A percentile compares a stretch with the other conserved stretches of the same genome.
phyloP scores from a whole-genome alignment of 37 sponge, comb jelly and placozoan genomes.

The Ephydatia muelleri region DNA sequence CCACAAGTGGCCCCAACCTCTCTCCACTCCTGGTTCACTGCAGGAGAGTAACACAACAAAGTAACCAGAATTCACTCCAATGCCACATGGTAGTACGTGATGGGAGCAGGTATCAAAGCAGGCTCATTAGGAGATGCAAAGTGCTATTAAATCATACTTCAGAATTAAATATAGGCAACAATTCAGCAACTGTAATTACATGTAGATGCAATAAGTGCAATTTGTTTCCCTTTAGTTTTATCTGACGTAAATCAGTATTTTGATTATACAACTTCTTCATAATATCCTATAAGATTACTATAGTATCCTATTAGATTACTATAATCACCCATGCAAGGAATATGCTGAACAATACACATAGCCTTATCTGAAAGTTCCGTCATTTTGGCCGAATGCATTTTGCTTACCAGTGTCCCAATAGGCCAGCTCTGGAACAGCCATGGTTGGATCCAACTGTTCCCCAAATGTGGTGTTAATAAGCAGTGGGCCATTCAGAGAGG shows the following conservation, averaged over 20 bases:
- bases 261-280: no score
- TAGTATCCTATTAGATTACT: no score
- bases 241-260: no score
- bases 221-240: no score
- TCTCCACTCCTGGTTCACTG: conserved; percentile 62
- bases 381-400: no score
- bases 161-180: no score
- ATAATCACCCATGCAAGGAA: no score
- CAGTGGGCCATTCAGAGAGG: conserved; percentile 49
- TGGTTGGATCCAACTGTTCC: conserved; percentile 43
- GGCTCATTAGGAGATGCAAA: background rate
- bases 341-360: background rate
- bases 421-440: conserved; percentile 40
- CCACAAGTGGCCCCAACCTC: conserved; percentile 73
- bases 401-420: conserved; percentile 81
- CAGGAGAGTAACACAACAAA: background rate
- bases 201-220: no score
- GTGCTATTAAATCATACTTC: background rate
- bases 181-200: no score
- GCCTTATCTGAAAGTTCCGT: background rate
- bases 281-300: no score
- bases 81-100: background rate
- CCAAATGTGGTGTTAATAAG: conserved; percentile 70
- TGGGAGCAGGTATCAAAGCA: background rate
- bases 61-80: background rate